Conservation (phyloP, 2,113 vertebrate species). For the Pachyramphus minor region DNA sequence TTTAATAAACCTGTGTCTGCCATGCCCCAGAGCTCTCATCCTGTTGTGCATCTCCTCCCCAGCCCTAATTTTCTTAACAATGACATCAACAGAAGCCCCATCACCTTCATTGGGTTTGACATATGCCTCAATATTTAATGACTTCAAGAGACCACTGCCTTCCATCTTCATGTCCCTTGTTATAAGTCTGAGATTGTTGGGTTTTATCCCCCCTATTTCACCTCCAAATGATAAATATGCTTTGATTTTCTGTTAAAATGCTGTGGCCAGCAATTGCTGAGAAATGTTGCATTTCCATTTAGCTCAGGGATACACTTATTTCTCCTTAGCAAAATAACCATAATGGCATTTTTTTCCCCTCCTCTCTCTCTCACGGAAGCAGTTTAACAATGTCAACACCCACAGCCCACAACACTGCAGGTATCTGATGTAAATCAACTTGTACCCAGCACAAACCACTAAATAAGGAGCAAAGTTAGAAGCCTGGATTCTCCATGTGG, state of each 20-base stretch:
- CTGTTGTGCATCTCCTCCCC: not conserved
- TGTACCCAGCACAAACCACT: no score
- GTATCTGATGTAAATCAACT: not conserved
- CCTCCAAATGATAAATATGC: not conserved
- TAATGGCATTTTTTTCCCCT: accelerated
- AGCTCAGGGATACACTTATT: not conserved
- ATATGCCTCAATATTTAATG: constrained; percentile 33
- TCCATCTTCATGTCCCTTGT: not conserved
- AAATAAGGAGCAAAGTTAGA: accelerated
- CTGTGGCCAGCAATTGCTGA: not conserved
- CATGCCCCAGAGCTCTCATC: not conserved
- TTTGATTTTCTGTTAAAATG: not conserved
- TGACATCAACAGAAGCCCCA: not conserved
- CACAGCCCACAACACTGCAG: no score
- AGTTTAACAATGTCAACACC: not conserved
- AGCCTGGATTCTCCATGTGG: accelerated
- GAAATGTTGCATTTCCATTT: not conserved
- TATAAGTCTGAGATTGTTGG: not conserved
- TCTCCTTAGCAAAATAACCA: not conserved
- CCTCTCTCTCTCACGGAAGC: not conserved
- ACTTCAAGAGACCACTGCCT: not conserved
- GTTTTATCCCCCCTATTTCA: not conserved
- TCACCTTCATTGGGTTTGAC: not conserved
- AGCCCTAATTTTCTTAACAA: not conserved
- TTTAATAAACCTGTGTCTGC: not conserved